Evolutionary conservation across 35 echinoderm and acorn worm species (phyloP).

Genomic region (Amphiura filiformis): DNA sequence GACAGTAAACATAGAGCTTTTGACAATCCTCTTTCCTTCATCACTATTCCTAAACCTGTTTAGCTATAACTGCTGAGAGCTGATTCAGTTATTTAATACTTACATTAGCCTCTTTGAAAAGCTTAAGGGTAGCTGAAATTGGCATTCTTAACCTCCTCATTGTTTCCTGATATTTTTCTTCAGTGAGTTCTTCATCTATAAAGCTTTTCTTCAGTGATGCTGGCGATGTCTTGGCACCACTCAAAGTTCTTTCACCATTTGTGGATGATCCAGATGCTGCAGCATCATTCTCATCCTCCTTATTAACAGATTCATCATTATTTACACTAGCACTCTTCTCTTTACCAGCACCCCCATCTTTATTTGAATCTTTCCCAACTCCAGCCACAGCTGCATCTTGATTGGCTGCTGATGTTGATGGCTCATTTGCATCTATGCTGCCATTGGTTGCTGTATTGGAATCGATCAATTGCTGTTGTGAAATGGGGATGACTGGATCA

Average conservation of each 20-base stretch:
- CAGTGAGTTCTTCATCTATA: not conserved
- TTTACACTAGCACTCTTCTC: conserved; percentile 6
- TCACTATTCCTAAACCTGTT: not conserved
- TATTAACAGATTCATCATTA: no score
- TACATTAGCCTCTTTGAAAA: conserved; percentile 62
- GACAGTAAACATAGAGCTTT: not conserved
- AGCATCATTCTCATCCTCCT: not conserved
- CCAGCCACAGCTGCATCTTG: not conserved
- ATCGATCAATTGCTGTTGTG: not conserved
- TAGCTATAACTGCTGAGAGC: not conserved
- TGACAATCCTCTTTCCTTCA: not conserved
- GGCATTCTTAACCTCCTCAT: conserved; percentile 39
- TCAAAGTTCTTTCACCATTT: conserved; percentile 15
- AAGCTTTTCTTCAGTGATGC: not conserved
- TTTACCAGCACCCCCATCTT: not conserved
- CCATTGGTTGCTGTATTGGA: not conserved
- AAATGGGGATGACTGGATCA: conserved; percentile 19
- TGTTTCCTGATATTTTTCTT: conserved; percentile 8
- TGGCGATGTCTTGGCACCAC: conserved; percentile 17
- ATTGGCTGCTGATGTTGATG: not conserved
- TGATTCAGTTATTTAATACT: no score
- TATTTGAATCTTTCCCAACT: not conserved
- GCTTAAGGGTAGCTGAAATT: conserved; percentile 20
- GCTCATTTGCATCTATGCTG: not conserved
- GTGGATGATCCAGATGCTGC: no score